Conservation (phyloP, 2,888 invertebrate genomes). For the Achlya flavicornis region DNA sequence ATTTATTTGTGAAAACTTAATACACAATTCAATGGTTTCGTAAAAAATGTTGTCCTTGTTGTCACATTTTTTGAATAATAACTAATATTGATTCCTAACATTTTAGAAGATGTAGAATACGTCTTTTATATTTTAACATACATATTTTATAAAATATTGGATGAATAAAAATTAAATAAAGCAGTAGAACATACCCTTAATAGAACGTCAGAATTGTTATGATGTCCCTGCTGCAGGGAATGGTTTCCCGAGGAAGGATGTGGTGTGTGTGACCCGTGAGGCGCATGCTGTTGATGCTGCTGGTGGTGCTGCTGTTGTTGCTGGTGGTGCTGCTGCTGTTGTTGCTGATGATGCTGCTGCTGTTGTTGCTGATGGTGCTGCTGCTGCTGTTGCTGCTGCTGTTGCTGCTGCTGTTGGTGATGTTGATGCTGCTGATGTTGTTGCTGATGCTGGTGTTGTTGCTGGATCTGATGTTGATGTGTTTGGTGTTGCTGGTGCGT, state of each 20-base stretch:
- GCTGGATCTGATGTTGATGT: slow-evolving; percentile 24
- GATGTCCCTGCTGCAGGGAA: slow-evolving; percentile 49
- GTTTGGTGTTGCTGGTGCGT: slow-evolving; percentile 33
- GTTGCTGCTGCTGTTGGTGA: slow-evolving; percentile 19
- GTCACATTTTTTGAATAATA: too few species aligned
- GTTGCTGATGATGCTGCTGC: background rate
- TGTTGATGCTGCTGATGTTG: slow-evolving; percentile 7
- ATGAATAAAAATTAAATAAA: slow-evolving; percentile 34
- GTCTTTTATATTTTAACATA: too few species aligned
- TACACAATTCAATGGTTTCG: too few species aligned
- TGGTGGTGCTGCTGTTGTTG: slow-evolving; percentile 36
- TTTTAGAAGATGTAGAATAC: too few species aligned
- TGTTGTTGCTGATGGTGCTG: slow-evolving; percentile 38
- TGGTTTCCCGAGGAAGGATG: slow-evolving; percentile 21
- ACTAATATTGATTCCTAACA: too few species aligned
- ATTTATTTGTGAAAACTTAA: too few species aligned
- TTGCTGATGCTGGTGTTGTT: background rate
- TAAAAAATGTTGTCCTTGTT: too few species aligned
- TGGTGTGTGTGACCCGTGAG: too few species aligned
- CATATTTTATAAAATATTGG: background rate
- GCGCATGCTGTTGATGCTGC: slow-evolving; percentile 22
- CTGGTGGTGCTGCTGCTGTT: slow-evolving; percentile 28
- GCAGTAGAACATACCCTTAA: slow-evolving; percentile 59
- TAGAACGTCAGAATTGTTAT: slow-evolving; percentile 84
- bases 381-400: slow-evolving; percentile 30